These are phyloP conservation scores for Solea solea DNA, from an alignment of 2,113 vertebrate genomes.

Conservation along the genomic window DNA sequence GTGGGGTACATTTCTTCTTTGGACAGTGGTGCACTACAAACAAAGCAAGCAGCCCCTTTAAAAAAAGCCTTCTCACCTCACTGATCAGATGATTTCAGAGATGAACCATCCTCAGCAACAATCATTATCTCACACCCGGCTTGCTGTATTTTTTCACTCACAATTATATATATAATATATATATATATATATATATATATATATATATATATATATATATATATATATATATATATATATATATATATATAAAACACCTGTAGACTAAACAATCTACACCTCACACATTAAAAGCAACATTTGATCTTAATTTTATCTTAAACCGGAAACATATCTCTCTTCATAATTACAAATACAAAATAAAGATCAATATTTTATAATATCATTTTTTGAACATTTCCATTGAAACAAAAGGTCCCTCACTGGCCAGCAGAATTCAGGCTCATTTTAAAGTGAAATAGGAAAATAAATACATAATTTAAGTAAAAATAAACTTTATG, in stretches of 20 bases:
- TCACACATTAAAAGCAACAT: constrained; percentile 48
- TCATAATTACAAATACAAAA: constrained; percentile 34
- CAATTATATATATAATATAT: constrained; percentile 17
- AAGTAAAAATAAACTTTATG: constrained; percentile 74
- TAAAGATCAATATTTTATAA: constrained; percentile 37
- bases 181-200: too few species aligned
- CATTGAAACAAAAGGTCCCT: constrained; percentile 67
- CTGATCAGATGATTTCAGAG: constrained; percentile 20
- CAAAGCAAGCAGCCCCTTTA: constrained; percentile 30
- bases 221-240: too few species aligned
- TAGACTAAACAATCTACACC: constrained; percentile 56
- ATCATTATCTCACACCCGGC: constrained; percentile 15
- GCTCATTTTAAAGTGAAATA: constrained; percentile 71
- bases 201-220: neutral
- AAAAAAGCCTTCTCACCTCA: neutral
- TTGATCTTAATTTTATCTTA: constrained; percentile 24
- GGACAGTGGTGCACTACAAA: constrained; percentile 45
- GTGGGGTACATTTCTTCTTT: constrained; percentile 56
- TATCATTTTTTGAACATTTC: constrained; percentile 34
- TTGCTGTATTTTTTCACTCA: constrained; percentile 34
- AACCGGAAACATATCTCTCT: constrained; percentile 27
- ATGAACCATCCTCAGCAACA: constrained; percentile 34
- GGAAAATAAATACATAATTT: constrained; percentile 82
- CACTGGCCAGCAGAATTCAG: constrained; percentile 81
- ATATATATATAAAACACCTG: neutral